Evolutionary conservation across 2,888 invertebrate genomes (phyloP), one percentile per base, ranked within the genome.

Genomic region (Drosophila setosimentum): DNA sequence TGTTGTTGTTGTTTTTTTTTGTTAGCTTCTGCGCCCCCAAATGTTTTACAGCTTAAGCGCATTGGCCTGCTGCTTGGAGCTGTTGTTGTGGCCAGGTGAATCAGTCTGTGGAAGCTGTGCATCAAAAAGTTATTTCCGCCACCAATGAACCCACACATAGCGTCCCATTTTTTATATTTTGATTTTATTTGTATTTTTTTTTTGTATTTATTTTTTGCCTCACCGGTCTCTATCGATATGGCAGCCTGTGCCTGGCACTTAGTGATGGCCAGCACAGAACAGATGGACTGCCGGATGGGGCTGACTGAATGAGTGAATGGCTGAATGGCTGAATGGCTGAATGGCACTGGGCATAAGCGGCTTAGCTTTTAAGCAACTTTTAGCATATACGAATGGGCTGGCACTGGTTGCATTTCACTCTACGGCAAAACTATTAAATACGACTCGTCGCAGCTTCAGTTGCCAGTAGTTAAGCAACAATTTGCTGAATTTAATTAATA

Each of bases 111-210:
- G 71, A 78, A 68, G 72, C 74, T 65, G 69, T 77, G 82, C 88
- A 82, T 85, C 78, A 82, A 87, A 91, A 89, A 87, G 91, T 88
- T 89, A 76, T 85, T 85, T 89, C 83, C 78, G 81, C 86, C 77
- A 80, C 91, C 87, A 90, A 87, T 90, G 87, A 89, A 90, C 78
- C 67, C 61, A 61, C 76, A 68, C 71, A 75, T 73, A 72, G 58
- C 55, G 73, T 68, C 55, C 33, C 24, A 57, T 67, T 75, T 60
- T 71, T 68, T 79, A 27, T 57, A n/a, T 65, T n/a, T n/a, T n/a
- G n/a, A 53, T 49, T 33, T 2, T 53, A 29, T 13, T 62, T 32
- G 33, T 21, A 59, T 57, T 59, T 37, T 51, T 16, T 24, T 13
- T n/a, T n/a, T n/a, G n/a, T n/a, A n/a, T n/a, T n/a, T n/a, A n/a